These are phyloP conservation scores for Agrilus biguttatus DNA, from an alignment of 2,888 invertebrate species.

Conservation along the genomic window DNA sequence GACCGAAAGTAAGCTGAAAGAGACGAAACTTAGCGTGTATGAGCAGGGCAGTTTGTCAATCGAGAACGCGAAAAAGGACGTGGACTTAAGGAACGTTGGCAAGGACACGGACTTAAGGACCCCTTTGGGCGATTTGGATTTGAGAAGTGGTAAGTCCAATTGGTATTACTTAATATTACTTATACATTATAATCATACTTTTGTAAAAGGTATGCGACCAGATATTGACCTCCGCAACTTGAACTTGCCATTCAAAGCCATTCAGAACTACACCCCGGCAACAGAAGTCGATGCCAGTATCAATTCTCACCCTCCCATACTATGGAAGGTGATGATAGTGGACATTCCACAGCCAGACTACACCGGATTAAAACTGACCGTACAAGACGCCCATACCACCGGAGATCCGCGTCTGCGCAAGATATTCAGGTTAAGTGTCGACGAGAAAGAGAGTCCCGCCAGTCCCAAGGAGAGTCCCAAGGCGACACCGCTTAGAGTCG, in stretches of 20 bases:
- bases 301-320: constrained; percentile 59
- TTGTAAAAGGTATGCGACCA: constrained; percentile 16
- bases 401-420: constrained; percentile 64
- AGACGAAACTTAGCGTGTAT: constrained; percentile 40
- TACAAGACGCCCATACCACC: constrained; percentile 54
- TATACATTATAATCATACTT: constrained; percentile 9
- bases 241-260: constrained; percentile 60
- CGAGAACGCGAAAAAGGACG: constrained; percentile 35
- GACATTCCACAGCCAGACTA: constrained; percentile 64
- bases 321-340: constrained; percentile 44
- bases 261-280: constrained; percentile 68
- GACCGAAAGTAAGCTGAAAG: constrained; percentile 15
- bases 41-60: constrained; percentile 43
- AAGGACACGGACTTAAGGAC: constrained; percentile 38
- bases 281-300: constrained; percentile 77
- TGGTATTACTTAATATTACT: background rate
- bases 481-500: constrained; percentile 30
- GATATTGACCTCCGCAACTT: constrained; percentile 64
- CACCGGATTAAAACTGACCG: constrained; percentile 54
- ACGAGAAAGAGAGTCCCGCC: constrained; percentile 44
- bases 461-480: constrained; percentile 35
- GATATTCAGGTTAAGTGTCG: constrained; percentile 51
- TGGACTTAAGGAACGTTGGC: constrained; percentile 31
- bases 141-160: constrained; percentile 30
- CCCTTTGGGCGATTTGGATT: constrained; percentile 51